These are phyloP conservation scores for Cossypha dichroa DNA, from an alignment of 2,797 vertebrate species.

Conservation along the genomic window DNA sequence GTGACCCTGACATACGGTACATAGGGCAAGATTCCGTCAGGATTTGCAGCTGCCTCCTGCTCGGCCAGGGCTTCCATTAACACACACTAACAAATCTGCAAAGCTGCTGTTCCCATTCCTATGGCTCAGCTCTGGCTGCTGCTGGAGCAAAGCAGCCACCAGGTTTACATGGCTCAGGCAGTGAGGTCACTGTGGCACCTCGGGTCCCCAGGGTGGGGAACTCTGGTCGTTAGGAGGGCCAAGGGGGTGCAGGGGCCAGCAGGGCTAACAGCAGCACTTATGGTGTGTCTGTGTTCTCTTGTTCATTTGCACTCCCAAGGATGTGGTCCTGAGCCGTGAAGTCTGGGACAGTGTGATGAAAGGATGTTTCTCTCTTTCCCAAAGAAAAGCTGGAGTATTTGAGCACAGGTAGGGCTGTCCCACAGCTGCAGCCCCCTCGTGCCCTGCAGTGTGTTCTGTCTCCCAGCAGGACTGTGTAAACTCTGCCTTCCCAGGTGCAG, in stretches of 20 bases:
- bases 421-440: neutral
- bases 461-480: neutral
- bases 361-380: conserved; percentile 19
- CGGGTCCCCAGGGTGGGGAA: neutral
- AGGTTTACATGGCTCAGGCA: neutral
- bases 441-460: neutral
- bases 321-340: neutral
- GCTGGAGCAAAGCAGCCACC: rapidly evolving
- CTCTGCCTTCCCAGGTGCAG: neutral
- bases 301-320: conserved; percentile 39
- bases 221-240: neutral
- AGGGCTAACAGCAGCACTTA: neutral
- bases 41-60: neutral
- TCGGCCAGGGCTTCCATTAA: conserved; percentile 5
- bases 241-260: rapidly evolving
- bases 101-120: conserved; percentile 14
- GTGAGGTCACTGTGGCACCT: neutral
- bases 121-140: neutral
- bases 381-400: conserved; percentile 10
- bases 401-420: neutral
- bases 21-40: neutral
- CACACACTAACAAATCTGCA: conserved; percentile 35
- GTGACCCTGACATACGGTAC: neutral
- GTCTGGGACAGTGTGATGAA: neutral
- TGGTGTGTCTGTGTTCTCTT: neutral